A percentile compares a stretch with the other conserved stretches of the same genome.
Conservation (phyloP, 2,888 invertebrate genomes). For the Pedicia rivosa region DNA sequence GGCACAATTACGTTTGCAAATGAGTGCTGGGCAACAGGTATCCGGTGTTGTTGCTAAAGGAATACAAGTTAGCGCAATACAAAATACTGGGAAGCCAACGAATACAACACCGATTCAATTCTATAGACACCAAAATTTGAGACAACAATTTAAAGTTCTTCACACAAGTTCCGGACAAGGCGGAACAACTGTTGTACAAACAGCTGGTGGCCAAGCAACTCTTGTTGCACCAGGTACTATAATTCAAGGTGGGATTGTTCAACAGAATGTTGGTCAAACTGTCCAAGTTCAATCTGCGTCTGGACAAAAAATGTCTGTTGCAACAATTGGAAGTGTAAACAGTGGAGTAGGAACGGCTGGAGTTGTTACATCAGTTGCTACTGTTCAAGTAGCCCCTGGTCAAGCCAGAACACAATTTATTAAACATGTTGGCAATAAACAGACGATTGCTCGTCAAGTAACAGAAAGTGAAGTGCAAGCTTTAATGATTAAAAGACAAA, state of each 20-base stretch:
- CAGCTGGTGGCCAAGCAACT: slow-evolving; percentile 22
- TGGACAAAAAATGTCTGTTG: slow-evolving; percentile 28
- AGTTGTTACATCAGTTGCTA: slow-evolving; percentile 28
- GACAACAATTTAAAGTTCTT: slow-evolving; percentile 24
- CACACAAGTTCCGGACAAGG: slow-evolving; percentile 16
- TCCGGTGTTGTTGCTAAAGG: slow-evolving; percentile 23
- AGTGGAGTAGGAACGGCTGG: slow-evolving; percentile 18
- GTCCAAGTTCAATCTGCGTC: slow-evolving; percentile 22
- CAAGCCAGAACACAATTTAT: slow-evolving; percentile 28
- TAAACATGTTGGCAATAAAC: slow-evolving; percentile 28
- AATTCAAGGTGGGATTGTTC: slow-evolving; percentile 26
- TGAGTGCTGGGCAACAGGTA: slow-evolving; percentile 23
- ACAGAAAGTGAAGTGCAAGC: slow-evolving; percentile 38
- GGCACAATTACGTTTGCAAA: slow-evolving; percentile 24
- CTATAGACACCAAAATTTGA: slow-evolving; percentile 22
- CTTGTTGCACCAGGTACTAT: slow-evolving; percentile 27
- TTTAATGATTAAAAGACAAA: slow-evolving; percentile 39
- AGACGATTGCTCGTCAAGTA: slow-evolving; percentile 33
- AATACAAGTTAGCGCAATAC: slow-evolving; percentile 25
- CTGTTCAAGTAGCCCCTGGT: slow-evolving; percentile 34
- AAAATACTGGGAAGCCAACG: slow-evolving; percentile 22
- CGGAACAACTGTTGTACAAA: slow-evolving; percentile 22
- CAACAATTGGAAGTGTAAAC: slow-evolving; percentile 15
- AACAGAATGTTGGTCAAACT: slow-evolving; percentile 17
- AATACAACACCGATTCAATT: slow-evolving; percentile 27